Conservation (phyloP, 2,797 vertebrate genomes). For the Notolepis coatsorum region DNA sequence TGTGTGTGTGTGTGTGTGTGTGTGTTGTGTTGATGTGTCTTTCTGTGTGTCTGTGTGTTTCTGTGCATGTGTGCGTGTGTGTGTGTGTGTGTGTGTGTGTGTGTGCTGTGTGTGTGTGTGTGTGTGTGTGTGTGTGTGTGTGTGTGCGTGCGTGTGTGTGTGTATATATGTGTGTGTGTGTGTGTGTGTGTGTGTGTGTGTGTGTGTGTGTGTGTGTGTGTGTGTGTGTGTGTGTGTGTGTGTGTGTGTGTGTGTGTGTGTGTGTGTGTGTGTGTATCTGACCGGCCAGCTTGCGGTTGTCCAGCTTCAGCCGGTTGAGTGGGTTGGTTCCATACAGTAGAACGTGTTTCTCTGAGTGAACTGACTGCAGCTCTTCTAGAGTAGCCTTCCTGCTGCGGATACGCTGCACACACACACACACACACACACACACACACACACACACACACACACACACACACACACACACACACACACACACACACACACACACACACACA, state of each 20-base stretch:
- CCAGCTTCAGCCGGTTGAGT: slow-evolving; percentile 94
- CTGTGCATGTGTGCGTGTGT: slow-evolving; percentile 2
- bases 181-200: neutral
- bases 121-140: neutral
- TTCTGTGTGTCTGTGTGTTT: slow-evolving; percentile 3
- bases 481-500: neutral
- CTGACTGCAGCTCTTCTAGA: slow-evolving; percentile 93
- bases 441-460: neutral
- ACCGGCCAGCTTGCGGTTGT: slow-evolving; percentile 98
- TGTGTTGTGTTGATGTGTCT: neutral
- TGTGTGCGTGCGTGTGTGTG: neutral
- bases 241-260: slow-evolving; percentile 7
- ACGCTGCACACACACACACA: slow-evolving; percentile 75
- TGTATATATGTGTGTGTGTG: neutral
- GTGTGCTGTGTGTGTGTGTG: too few species aligned
- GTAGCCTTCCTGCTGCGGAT: slow-evolving; percentile 96
- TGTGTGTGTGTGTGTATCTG: slow-evolving; percentile 62
- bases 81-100: neutral
- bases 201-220: neutral
- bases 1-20: neutral
- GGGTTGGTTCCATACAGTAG: slow-evolving; percentile 96
- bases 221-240: slow-evolving; percentile 1
- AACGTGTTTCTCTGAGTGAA: slow-evolving; percentile 94
- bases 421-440: neutral
- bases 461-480: neutral